These are phyloP conservation scores for Microcebus lehilahytsara DNA, from an alignment of 2,113 vertebrate species.

Conservation along the genomic window DNA sequence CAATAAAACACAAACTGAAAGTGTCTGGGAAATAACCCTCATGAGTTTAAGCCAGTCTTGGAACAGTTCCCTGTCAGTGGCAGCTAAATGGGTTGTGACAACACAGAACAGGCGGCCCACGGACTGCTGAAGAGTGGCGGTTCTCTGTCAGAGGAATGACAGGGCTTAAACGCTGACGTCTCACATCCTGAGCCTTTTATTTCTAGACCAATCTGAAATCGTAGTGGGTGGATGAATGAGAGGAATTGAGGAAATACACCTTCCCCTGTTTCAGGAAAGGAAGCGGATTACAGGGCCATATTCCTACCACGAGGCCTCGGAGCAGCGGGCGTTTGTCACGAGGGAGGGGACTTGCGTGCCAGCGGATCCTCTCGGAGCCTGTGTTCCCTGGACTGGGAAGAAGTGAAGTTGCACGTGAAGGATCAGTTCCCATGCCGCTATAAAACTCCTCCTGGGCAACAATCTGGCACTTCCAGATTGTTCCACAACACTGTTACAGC, in stretches of 20 bases:
- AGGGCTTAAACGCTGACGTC: not conserved
- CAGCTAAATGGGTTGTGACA: not conserved
- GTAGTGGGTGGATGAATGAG: constrained; percentile 59
- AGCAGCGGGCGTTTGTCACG: not conserved
- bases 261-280: constrained; percentile 39
- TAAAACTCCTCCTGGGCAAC: not conserved
- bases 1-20: not conserved
- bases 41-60: not conserved
- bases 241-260: constrained; percentile 53
- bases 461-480: not conserved
- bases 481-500: too few relatives aligned
- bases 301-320: not conserved
- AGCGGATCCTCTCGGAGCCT: not conserved
- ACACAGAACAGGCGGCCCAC: not conserved
- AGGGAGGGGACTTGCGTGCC: not conserved
- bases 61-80: not conserved
- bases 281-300: constrained; percentile 44
- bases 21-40: not conserved
- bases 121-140: not conserved
- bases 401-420: not conserved
- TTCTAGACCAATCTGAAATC: constrained; percentile 37
- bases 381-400: not conserved
- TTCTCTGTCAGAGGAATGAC: not conserved
- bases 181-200: constrained; percentile 55
- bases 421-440: not conserved